phyloP scores from a whole-genome alignment of 2,113 vertebrate species.

The Datnioides undecimradiatus region DNA sequence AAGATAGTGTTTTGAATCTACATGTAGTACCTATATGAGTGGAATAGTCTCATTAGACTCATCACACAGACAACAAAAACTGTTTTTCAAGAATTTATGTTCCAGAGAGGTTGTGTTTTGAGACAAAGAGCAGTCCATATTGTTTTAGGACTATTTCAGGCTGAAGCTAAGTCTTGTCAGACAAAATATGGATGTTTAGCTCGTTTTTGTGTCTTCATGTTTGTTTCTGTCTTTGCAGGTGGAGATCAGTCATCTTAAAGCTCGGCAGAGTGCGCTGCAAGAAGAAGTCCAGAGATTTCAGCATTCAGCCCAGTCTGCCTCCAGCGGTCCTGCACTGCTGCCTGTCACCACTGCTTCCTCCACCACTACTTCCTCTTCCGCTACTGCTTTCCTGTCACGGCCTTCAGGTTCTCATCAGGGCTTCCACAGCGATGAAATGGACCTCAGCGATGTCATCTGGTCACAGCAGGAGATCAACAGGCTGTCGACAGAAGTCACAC shows the following conservation, averaged over 20 bases:
- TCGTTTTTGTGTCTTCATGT: neutral
- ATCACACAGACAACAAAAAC: neutral
- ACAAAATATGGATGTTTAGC: neutral
- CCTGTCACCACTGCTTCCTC: slow-evolving; percentile 77
- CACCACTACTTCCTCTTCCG: slow-evolving; percentile 67
- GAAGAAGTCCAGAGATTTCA: slow-evolving; percentile 92
- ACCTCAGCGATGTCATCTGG: slow-evolving; percentile 94
- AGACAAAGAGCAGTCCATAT: too few relatives aligned
- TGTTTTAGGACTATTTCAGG: too few relatives aligned
- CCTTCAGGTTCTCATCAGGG: slow-evolving; percentile 79
- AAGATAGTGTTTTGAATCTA: too few relatives aligned
- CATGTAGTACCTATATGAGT: too few relatives aligned
- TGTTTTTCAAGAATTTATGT: neutral
- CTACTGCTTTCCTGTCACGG: slow-evolving; percentile 80
- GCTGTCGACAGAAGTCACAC: slow-evolving; percentile 90
- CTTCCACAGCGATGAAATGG: slow-evolving; percentile 93
- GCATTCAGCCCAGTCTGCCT: slow-evolving; percentile 80
- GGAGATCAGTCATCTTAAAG: slow-evolving; percentile 96
- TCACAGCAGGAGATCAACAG: slow-evolving; percentile 98
- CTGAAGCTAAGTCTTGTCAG: neutral
- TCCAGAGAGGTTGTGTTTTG: too few relatives aligned
- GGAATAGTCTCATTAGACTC: too few relatives aligned
- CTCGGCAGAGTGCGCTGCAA: slow-evolving; percentile 91
- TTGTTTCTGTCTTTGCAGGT: slow-evolving; percentile 83
- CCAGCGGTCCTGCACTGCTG: slow-evolving; percentile 68